A percentile compares a stretch with the other conserved stretches of the same genome.
These are phyloP conservation scores for Euwallacea similis DNA, from an alignment of 1,140 invertebrate genomes.

Conservation along the genomic window DNA sequence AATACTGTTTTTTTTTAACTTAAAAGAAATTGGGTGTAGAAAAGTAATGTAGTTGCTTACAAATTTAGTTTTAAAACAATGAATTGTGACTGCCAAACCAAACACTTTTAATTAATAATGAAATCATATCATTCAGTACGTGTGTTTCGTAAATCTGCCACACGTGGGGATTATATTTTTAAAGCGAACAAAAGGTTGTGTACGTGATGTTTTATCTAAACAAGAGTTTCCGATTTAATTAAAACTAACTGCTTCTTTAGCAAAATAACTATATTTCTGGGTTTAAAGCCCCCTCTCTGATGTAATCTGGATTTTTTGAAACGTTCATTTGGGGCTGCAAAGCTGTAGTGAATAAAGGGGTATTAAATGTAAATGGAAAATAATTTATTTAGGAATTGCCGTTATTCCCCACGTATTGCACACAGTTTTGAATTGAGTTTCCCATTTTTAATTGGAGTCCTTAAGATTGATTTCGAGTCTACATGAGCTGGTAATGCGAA, in stretches of 20 bases:
- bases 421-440: neutral
- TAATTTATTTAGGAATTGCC: neutral
- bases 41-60: too few species aligned
- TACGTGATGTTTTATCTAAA: slow-evolving; percentile 27
- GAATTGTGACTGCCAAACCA: too few species aligned
- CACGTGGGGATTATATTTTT: slow-evolving; percentile 24
- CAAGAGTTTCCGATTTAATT: slow-evolving; percentile 24
- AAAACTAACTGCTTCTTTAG: slow-evolving; percentile 18
- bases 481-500: neutral
- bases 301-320: slow-evolving; percentile 6
- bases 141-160: neutral
- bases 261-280: slow-evolving; percentile 5
- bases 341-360: neutral
- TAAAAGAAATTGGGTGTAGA: too few species aligned
- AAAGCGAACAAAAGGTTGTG: slow-evolving; percentile 19
- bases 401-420: neutral
- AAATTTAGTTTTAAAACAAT: too few species aligned
- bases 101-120: too few species aligned
- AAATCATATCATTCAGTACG: too few species aligned
- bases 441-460: neutral
- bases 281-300: neutral
- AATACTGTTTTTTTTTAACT: too few species aligned
- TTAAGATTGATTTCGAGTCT: neutral
- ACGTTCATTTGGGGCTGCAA: neutral
- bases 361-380: slow-evolving; percentile 4